These are phyloP conservation scores for Leptinotarsa haldemani DNA, from an alignment of 2,888 invertebrate genomes.

Conservation along the genomic window DNA sequence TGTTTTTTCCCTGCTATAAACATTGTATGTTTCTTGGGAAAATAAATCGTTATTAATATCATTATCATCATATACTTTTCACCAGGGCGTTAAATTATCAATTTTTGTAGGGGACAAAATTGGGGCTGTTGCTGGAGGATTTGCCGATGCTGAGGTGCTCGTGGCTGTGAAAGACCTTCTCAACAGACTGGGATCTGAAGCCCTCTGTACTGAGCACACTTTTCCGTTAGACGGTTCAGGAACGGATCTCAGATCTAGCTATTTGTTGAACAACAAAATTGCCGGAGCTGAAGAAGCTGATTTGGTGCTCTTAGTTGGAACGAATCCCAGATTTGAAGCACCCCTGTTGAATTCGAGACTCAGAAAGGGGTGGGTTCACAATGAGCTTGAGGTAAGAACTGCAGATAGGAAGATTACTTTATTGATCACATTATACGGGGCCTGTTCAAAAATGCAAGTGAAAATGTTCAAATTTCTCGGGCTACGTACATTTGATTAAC, in stretches of 20 bases:
- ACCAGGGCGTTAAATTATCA: no score
- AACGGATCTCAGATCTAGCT: slow-evolving; percentile 90
- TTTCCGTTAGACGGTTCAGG: slow-evolving; percentile 86
- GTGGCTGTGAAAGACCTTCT: slow-evolving; percentile 92
- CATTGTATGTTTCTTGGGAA: no score
- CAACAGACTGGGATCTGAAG: slow-evolving; percentile 88
- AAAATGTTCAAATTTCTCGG: no score
- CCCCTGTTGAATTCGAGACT: slow-evolving; percentile 95
- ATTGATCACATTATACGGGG: no score
- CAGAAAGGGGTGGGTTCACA: slow-evolving; percentile 95
- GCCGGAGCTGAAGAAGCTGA: slow-evolving; percentile 94
- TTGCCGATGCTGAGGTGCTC: slow-evolving; percentile 92
- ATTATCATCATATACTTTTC: no score
- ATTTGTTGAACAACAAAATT: slow-evolving; percentile 91
- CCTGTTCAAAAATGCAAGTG: no score
- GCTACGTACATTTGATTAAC: no score
- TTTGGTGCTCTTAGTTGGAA: slow-evolving; percentile 90
- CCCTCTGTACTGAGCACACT: slow-evolving; percentile 88
- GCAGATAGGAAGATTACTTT: neutral
- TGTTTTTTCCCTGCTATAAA: no score
- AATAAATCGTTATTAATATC: no score
- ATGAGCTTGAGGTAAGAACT: slow-evolving; percentile 76
- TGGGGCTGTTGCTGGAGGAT: slow-evolving; percentile 88
- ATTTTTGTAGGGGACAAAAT: slow-evolving; percentile 65
- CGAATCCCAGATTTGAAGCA: slow-evolving; percentile 97